Evolutionary conservation across 2,113 vertebrate genomes (phyloP), one percentile per base, ranked within the genome.

Genomic region (Semicossyphus pulcher): DNA sequence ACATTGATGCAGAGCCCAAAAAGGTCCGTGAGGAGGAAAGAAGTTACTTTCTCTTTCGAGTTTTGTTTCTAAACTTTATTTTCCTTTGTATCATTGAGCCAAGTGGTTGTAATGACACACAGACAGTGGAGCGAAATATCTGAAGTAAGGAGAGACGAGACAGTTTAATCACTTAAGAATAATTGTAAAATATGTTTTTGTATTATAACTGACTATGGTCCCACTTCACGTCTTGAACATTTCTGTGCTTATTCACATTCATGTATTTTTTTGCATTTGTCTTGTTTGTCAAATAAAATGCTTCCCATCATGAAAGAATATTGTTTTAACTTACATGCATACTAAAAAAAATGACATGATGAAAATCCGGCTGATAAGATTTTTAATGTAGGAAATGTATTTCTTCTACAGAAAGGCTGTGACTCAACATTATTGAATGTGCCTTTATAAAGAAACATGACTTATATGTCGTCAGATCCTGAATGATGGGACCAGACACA

Each of bases 91-190:
- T 47, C 56, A n/a, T 21, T 25, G 59, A 77, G 3, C 36, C 2
- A 4, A 80, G 70, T 56, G 71, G 78, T 51, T 75, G 82, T 77
- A 70, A 87, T 91, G 91, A 91, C 31, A 64, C 76, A 70, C 83
- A 67, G 15, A 84, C 59, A 77, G 86, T 37, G 60, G 92, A 92
- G 42, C 15, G 67, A 52, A 16, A 82, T 88, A 86, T 89, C 80
- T 83, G 88, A 92, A 62, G 74, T 62, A 64, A 70, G 71, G 53
- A 72, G 72, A 66, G 70, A 86, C 9, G 31, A 52, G 49, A 16
- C 60, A 5, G 73, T 9, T 7, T 11, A 65, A 23, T 39, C 5
- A 25, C 1, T n/a, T 53, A 44, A 28, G 56, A 0, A 18, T 44
- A 64, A 68, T 45, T 80, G 32, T 80, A 58, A 72, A 28, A 58